Base-by-base conservation (phyloP, 2,113 vertebrate genomes). In the Regulus satrapa region DNA sequence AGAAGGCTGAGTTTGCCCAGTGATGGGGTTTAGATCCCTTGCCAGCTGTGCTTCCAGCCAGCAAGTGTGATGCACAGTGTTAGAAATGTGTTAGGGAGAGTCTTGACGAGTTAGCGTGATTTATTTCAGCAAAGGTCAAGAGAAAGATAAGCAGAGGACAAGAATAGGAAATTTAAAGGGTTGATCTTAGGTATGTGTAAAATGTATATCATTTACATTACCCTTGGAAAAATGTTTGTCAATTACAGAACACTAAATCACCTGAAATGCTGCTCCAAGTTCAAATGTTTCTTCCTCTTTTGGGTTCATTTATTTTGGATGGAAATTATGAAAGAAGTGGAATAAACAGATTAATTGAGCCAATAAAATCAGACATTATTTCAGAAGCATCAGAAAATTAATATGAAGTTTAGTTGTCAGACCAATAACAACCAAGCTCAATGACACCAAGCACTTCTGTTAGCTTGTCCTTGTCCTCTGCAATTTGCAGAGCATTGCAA, bases 11-110 rank as follows among this genome's bases (percentile, higher is more conserved):
- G 95, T 97, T 98, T 98, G 98, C 96, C 97, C 94, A 89, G 96
- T n/a, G 85, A 97, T 96, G 97, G 97, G 95, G 94, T 95, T 98
- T 97, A 84, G 95, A 94, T 98, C 96, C 94, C 97, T 91, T 97
- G 97, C 97, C 98, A 98, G 97, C 97, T 97, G 94, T 98, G 97
- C 92, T 97, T 90, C 95, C 93, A 98, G 91, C 97, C 92, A 96
- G 80, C 93, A 66, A 97, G 87, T 63, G 78, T 92, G 96, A 90
- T 95, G 89, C 92, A 36, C 93, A 89, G 92, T 76, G 91, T 97
- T 91, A 94, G 96, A 97, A 96, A 95, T 78, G 85, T 67, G 41
- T 80, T 81, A 56, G 94, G 94, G 92, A 96, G 89, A 48, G 89
- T 81, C 67, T 92, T 68, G 69, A 91, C 36, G 69, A 92, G 88